Conservation (phyloP, 2,888 invertebrate genomes). For the Tachina lurida region DNA sequence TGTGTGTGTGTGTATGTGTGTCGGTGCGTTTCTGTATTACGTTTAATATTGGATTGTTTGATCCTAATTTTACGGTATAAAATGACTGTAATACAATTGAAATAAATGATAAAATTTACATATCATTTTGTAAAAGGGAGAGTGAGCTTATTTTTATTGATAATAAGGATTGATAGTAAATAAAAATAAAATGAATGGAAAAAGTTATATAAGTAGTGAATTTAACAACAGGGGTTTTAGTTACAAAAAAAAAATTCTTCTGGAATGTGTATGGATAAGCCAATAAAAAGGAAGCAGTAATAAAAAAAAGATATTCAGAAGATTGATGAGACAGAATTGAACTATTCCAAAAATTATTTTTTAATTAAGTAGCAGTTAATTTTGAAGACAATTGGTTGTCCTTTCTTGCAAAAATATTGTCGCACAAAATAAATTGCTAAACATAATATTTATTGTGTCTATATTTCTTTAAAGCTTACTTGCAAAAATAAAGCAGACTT, state of each 20-base stretch:
- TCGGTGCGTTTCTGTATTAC: background rate
- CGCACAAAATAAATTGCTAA: too few species aligned
- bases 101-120: constrained; percentile 62
- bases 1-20: background rate
- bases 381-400: too few species aligned
- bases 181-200: constrained; percentile 28
- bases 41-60: constrained; percentile 47
- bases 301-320: too few species aligned
- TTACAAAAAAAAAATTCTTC: background rate
- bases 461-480: too few species aligned
- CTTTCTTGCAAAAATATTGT: too few species aligned
- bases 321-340: too few species aligned
- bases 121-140: constrained; percentile 30
- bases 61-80: constrained; percentile 53
- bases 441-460: too few species aligned
- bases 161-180: constrained; percentile 35
- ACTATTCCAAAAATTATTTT: too few species aligned
- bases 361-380: too few species aligned
- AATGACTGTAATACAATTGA: constrained; percentile 57
- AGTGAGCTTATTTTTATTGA: background rate
- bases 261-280: too few species aligned
- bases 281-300: too few species aligned
- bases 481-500: too few species aligned
- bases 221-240: background rate
- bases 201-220: constrained; percentile 3